A percentile compares a stretch with the other conserved stretches of the same genome.
Evolutionary conservation across 37 sponge, comb jelly and placozoan genomes (phyloP).

Genomic region (Tethya wilhelma): DNA sequence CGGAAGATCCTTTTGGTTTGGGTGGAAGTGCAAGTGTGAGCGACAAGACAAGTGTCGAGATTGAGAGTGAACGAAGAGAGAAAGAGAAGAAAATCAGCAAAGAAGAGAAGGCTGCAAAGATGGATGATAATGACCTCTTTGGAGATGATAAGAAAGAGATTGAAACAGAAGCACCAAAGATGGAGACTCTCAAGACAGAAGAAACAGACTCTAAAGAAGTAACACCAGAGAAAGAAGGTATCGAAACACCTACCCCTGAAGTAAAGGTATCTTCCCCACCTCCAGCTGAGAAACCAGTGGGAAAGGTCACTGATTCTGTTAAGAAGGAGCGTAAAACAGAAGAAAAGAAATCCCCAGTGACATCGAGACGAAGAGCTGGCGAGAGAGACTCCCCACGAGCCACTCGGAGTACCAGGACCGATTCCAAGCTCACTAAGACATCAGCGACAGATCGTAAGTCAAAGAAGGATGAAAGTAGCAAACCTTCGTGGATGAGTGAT

Average conservation of each 20-base stretch:
- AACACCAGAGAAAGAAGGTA: background rate
- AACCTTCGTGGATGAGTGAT: conserved; percentile 48
- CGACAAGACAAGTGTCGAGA: conserved; percentile 11
- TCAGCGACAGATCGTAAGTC: background rate
- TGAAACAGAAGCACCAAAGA: background rate
- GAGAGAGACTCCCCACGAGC: background rate
- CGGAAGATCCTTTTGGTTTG: background rate
- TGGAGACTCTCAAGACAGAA: background rate
- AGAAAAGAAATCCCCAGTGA: background rate
- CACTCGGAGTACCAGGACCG: background rate
- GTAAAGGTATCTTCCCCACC: background rate
- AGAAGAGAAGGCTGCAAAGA: background rate
- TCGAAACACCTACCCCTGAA: background rate
- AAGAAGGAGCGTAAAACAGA: background rate
- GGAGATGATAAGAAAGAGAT: background rate
- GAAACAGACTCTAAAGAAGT: background rate
- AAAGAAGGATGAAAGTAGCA: conserved; percentile 8
- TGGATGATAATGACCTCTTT: conserved; percentile 3
- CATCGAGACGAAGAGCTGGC: background rate
- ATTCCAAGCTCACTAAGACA: background rate
- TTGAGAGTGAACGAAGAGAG: conserved; percentile 30
- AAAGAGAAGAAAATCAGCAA: conserved; percentile 6
- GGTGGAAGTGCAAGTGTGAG: background rate
- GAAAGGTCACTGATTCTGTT: conserved; percentile 2
- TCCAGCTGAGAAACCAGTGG: background rate